Evolutionary conservation across 2,797 vertebrate genomes (phyloP), one percentile per base, ranked within the genome.

Genomic region (Limosa lapponica): DNA sequence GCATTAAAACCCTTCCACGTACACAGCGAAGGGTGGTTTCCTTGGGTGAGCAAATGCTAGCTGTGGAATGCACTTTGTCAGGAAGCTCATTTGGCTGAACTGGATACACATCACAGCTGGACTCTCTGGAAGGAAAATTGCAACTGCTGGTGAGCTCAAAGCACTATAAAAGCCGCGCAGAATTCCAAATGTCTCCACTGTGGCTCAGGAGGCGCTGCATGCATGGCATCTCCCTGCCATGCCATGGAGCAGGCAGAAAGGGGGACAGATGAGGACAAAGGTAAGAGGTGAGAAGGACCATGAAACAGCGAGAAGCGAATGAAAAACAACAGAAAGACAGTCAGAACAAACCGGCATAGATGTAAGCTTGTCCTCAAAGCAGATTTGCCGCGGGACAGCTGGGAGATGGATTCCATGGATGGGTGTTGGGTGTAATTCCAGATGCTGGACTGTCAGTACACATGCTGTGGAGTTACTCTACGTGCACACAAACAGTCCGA

Each of bases 11-110:
- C n/a, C 49, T 82, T 52, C 75, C 58, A 55, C 7, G 36, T 34
- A 69, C 54, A 64, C 1, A 81, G 64, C 54, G 67, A 59, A 72
- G 52, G 39, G 46, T 61, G 51, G 64, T 79, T 91, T 91, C 87
- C 83, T 39, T 30, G 65, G 62, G 62, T 8, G 8, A 91, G 87
- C 74, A 79, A 93, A 77, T 8, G 23, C 71, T 70, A 81, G 86
- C 73, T 88, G 78, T 82, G 93, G 91, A 94, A 95, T 54, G 67
- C 34, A 78, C 69, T 86, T n/a, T 69, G 72, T 86, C 92, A 90
- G 89, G 87, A 96, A 89, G 64, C 43, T 96, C n/a, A 57, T 79
- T 87, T 95, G 80, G 52, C 87, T 91, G 71, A 89, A 82, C 66
- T 78, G 57, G 34, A 36, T 57, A 80, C 55, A 19, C 37, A 78